Conservation (phyloP, 2,113 vertebrate genomes). For the Cyprinodon brontotheroides region DNA sequence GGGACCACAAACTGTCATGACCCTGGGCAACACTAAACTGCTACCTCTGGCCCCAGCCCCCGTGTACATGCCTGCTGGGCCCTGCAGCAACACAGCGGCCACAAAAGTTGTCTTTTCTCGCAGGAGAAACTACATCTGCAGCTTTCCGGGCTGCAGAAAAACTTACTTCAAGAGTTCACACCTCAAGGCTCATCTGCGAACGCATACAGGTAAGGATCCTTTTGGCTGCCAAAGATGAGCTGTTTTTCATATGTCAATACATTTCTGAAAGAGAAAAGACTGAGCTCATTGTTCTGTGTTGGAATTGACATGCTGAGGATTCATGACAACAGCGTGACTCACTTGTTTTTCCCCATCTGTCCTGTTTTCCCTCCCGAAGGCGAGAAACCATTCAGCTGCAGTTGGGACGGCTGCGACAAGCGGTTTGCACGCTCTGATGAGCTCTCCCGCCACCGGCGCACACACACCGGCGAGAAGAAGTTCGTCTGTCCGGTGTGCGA, state of each 20-base stretch:
- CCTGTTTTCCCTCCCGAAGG: slow-evolving; percentile 73
- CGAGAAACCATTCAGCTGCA: slow-evolving; percentile 97
- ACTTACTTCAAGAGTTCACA: slow-evolving; percentile 99
- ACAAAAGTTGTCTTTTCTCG: slow-evolving; percentile 92
- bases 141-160: slow-evolving; percentile 92
- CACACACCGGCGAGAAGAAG: slow-evolving; percentile 97
- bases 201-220: slow-evolving; percentile 89
- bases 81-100: slow-evolving; percentile 58
- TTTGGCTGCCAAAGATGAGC: slow-evolving; percentile 11
- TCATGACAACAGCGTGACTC: slow-evolving; percentile 49
- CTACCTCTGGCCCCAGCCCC: slow-evolving; percentile 95
- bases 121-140: slow-evolving; percentile 93
- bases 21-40: slow-evolving; percentile 89
- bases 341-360: slow-evolving; percentile 31
- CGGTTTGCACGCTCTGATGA: slow-evolving; percentile 97
- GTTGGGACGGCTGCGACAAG: slow-evolving; percentile 96
- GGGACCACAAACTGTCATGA: slow-evolving; percentile 82
- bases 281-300: slow-evolving; percentile 50
- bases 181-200: slow-evolving; percentile 97
- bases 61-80: slow-evolving; percentile 85
- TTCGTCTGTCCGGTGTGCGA: slow-evolving; percentile 94
- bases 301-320: slow-evolving; percentile 6
- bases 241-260: slow-evolving; percentile 41
- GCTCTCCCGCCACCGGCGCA: slow-evolving; percentile 93
- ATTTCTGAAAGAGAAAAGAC: slow-evolving; percentile 22